Evolutionary conservation across 2,888 invertebrate genomes (phyloP).

Genomic region (Thereva unica): DNA sequence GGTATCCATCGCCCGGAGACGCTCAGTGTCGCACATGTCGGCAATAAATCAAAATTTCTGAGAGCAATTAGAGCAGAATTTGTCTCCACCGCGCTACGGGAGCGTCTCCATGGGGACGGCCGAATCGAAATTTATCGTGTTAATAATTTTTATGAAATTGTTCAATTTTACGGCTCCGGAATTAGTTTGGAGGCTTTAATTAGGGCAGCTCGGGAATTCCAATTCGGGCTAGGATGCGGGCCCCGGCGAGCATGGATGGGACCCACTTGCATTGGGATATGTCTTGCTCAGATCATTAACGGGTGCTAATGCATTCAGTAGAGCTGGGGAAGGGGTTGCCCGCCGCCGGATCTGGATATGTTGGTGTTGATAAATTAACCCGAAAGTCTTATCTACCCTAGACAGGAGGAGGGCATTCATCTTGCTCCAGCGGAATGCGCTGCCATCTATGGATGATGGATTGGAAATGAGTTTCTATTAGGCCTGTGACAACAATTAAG

Average conservation of each 20-base stretch:
- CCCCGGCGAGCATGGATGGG: not conserved
- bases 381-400: not conserved
- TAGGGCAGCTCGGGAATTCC: slow-evolving; percentile 9
- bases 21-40: slow-evolving; percentile 26
- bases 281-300: slow-evolving; percentile 13
- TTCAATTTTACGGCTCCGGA: slow-evolving; percentile 23
- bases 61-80: slow-evolving; percentile 36
- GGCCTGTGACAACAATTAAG: slow-evolving; percentile 8
- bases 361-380: slow-evolving; percentile 23
- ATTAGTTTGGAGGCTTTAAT: slow-evolving; percentile 13
- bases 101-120: slow-evolving; percentile 6
- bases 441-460: slow-evolving; percentile 22
- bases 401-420: slow-evolving; percentile 11
- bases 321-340: slow-evolving; percentile 6
- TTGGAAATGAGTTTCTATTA: slow-evolving; percentile 19
- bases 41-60: slow-evolving; percentile 35
- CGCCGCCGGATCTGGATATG: no score
- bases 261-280: not conserved
- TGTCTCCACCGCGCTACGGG: slow-evolving; percentile 20
- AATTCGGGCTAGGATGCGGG: slow-evolving; percentile 9
- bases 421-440: slow-evolving; percentile 9
- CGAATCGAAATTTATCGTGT: slow-evolving; percentile 26
- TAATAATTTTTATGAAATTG: slow-evolving; percentile 30
- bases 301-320: slow-evolving; percentile 30
- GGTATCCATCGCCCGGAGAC: not conserved